Conservation (phyloP, 2,113 vertebrate genomes). For the Hemibagrus wyckioides region DNA sequence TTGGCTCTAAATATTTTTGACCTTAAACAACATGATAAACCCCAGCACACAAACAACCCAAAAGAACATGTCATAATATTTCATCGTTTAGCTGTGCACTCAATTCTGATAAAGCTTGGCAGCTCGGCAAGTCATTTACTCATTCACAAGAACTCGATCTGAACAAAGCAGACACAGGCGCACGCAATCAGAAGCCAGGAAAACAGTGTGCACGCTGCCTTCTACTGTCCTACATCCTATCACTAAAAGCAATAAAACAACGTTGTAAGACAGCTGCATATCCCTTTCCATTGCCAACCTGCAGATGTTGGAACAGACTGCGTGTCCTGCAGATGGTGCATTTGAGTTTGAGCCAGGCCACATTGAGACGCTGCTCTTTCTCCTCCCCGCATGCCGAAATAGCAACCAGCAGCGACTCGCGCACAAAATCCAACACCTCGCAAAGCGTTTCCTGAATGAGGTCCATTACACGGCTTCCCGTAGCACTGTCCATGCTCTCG, state of each 20-base stretch:
- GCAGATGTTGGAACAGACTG: slow-evolving; percentile 44
- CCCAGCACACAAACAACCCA: neutral
- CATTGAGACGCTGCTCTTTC: slow-evolving; percentile 44
- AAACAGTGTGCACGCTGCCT: neutral
- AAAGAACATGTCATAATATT: neutral
- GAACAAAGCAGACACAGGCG: neutral
- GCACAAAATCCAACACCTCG: slow-evolving; percentile 44
- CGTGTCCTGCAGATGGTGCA: slow-evolving; percentile 46
- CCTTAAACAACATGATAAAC: neutral
- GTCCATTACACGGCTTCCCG: neutral
- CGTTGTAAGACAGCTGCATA: neutral
- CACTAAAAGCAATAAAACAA: neutral
- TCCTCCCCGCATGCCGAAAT: slow-evolving; percentile 7
- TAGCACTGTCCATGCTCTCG: neutral
- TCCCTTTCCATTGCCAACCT: slow-evolving; percentile 39
- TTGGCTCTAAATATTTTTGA: neutral
- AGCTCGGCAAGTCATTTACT: neutral
- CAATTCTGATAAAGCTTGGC: neutral
- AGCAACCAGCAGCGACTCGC: slow-evolving; percentile 32
- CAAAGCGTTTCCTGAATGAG: neutral
- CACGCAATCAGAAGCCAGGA: neutral
- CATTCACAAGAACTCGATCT: neutral
- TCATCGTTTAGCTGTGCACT: neutral
- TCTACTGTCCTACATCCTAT: neutral
- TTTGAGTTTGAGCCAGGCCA: slow-evolving; percentile 54